These are phyloP conservation scores for Myrmecophaga tridactyla DNA, from an alignment of 2,113 vertebrate genomes.

Conservation along the genomic window DNA sequence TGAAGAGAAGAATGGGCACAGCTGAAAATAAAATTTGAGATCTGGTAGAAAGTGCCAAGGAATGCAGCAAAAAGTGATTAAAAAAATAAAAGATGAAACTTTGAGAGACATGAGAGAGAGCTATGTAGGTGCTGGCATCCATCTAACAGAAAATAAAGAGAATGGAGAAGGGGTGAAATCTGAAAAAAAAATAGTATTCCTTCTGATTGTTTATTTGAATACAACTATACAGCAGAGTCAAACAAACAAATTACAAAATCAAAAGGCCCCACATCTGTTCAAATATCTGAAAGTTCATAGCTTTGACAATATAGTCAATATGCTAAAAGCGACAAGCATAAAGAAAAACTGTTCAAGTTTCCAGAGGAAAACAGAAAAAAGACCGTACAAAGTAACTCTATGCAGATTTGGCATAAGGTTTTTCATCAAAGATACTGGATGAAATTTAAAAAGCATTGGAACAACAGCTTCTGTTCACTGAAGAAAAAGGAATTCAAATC, in stretches of 20 bases:
- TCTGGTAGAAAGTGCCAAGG: background rate
- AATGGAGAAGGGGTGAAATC: background rate
- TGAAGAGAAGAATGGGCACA: background rate
- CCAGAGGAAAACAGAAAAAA: background rate
- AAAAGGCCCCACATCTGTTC: background rate
- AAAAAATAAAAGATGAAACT: background rate
- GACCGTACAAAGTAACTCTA: background rate
- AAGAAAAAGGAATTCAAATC: background rate
- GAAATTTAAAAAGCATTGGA: background rate
- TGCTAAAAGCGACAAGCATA: background rate
- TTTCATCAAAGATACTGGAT: background rate
- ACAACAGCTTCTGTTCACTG: background rate
- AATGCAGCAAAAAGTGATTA: background rate
- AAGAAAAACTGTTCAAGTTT: background rate
- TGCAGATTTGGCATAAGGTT: background rate
- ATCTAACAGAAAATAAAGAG: background rate
- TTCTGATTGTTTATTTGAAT: background rate
- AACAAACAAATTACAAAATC: background rate
- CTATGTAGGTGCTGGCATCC: background rate
- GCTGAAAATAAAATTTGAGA: background rate
- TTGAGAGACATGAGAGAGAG: background rate
- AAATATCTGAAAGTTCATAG: background rate
- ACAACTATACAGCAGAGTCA: background rate
- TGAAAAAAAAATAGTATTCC: background rate
- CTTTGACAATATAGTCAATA: background rate